Base-by-base conservation (phyloP, 2,888 invertebrate species). In the Xestia c-nigrum region DNA sequence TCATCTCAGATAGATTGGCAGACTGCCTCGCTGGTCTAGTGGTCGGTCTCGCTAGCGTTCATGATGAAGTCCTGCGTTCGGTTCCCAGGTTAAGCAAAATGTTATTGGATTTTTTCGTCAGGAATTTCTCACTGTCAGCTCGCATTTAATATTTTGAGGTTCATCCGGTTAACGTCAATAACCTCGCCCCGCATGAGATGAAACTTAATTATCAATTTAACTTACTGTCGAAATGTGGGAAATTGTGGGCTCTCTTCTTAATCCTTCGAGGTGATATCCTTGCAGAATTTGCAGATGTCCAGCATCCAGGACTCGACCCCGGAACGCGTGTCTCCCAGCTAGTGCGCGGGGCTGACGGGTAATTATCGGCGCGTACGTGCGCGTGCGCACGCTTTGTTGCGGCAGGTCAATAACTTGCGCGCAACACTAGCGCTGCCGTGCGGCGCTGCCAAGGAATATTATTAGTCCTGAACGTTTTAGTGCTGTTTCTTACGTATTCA, bases 331-430 rank as follows among this genome's bases (percentile, higher is more conserved):
- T 73, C 63, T 7, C 9, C 14, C 12, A 72, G 46, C 64, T 52
- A 65, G 65, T 59, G 24, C 72, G 73, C 65, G 72, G 59, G 59
- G 31, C 65, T 31, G 31, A n/a, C 50, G 38, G 61, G 46, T 64
- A 79, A 83, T 80, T 78, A 83, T 79, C 80, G 69, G n/a, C 74
- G 88, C 75, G 83, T 90, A 90, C 91, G 90, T 91, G 91, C 89
- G 86, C 80, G 12, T 12, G 80, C 87, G 85, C 91, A 91, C 87
- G 91, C 78, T 64, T 43, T 79, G 82, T 90, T 90, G 91, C n/a
- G 87, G 90, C 88, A 90, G 91, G 91, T 92, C 91, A 91, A 83
- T 85, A 88, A 86, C 91, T 83, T 75, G 47, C 59, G 16, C 38
- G n/a, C 10, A 24, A 19, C 59, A 81, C 81, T 74, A 61, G 40